Evolutionary conservation across 2,888 invertebrate species (phyloP).

Genomic region (Peribatodes rhomboidaria): DNA sequence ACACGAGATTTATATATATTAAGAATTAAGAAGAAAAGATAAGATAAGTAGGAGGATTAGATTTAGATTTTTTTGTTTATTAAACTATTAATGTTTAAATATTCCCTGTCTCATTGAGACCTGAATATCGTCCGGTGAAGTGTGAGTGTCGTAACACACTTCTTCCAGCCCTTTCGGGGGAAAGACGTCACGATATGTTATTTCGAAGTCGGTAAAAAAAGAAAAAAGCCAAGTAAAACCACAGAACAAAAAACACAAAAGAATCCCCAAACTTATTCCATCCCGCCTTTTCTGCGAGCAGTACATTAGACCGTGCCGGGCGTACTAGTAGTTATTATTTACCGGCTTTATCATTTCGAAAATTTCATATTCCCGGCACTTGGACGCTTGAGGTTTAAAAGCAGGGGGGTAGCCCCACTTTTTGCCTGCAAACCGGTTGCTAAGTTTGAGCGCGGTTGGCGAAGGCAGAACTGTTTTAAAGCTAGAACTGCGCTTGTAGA

Average conservation of each 20-base stretch:
- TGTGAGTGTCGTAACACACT: no score
- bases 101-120: no score
- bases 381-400: constrained; percentile 86
- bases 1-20: no score
- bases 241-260: constrained; percentile 1
- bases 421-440: constrained; percentile 80
- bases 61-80: no score
- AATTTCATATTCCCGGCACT: constrained; percentile 86
- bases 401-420: constrained; percentile 77
- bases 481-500: neutral
- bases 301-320: constrained; percentile 78
- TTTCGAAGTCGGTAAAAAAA: no score
- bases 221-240: no score
- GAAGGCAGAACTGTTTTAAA: constrained; percentile 33
- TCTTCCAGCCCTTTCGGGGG: no score
- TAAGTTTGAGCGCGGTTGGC: constrained; percentile 58
- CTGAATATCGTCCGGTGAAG: no score
- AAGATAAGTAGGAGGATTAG: no score
- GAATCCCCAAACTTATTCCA: constrained; percentile 17
- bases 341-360: constrained; percentile 87
- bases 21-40: no score
- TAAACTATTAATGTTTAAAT: no score
- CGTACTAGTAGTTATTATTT: constrained; percentile 86
- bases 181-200: no score
- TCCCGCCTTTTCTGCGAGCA: constrained; percentile 56